Evolutionary conservation across 2,888 invertebrate genomes (phyloP).

Genomic region (Barypeithes pellucidus): DNA sequence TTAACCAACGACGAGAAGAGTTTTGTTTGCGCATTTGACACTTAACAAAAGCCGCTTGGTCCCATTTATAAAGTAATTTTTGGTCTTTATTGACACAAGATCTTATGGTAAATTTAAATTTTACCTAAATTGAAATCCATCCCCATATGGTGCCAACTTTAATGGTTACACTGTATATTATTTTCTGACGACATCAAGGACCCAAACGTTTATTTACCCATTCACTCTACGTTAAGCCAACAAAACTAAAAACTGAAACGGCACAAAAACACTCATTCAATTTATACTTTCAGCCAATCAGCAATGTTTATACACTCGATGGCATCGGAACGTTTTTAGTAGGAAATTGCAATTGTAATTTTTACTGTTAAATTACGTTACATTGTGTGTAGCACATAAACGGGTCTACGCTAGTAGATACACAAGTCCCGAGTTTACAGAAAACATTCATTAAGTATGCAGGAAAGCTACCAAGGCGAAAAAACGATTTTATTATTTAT

Average conservation of each 20-base stretch:
- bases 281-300: conserved; percentile 46
- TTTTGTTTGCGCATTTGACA: no score
- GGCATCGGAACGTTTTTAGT: conserved; percentile 29
- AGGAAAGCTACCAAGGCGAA: not conserved
- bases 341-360: conserved; percentile 34
- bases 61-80: no score
- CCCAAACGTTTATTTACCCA: not conserved
- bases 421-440: not conserved
- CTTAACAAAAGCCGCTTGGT: no score
- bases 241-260: conserved; percentile 19
- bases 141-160: no score
- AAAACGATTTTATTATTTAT: not conserved
- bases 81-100: no score
- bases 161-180: no score
- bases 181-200: not conserved
- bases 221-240: not conserved
- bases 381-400: conserved; percentile 20
- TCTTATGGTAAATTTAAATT: no score
- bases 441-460: not conserved
- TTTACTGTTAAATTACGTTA: conserved; percentile 40
- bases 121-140: no score
- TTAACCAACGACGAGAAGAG: no score
- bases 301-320: conserved; percentile 37
- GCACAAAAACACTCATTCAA: conserved; percentile 30
- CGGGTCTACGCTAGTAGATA: not conserved